A percentile compares a stretch with the other conserved stretches of the same genome.
Conservation (phyloP, 2,113 vertebrate genomes). For the Petrocephalus zakoni region DNA sequence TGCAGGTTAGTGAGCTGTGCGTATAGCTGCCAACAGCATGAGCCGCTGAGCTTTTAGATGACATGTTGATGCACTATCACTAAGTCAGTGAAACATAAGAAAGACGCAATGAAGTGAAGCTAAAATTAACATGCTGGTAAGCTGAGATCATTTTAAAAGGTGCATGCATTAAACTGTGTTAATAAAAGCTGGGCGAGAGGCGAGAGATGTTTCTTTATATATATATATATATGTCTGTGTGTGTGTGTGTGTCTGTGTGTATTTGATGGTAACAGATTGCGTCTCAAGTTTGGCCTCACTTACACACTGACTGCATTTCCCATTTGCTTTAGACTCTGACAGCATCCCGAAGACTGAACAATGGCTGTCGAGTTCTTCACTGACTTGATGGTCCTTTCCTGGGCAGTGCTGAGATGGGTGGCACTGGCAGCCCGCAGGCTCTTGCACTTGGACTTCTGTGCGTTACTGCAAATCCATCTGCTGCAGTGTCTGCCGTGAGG, state of each 20-base stretch:
- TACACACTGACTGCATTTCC: neutral
- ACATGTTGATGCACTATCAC: neutral
- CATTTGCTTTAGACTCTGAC: neutral
- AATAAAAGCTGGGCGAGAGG: neutral
- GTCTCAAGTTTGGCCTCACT: neutral
- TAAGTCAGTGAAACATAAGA: neutral
- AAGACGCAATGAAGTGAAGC: neutral
- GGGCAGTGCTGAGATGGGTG: neutral
- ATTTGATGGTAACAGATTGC: neutral
- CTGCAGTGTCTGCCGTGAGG: neutral
- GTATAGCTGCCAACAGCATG: neutral
- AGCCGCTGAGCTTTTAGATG: neutral
- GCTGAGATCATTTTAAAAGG: neutral
- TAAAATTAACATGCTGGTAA: neutral
- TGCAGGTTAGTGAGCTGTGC: neutral
- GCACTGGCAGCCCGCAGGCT: neutral
- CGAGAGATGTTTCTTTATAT: too few relatives aligned
- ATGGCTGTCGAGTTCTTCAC: neutral
- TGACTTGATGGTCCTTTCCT: neutral
- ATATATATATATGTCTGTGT: too few relatives aligned
- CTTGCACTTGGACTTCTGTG: neutral
- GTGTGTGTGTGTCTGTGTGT: neutral
- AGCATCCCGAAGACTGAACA: neutral
- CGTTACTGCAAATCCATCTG: neutral
- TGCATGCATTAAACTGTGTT: neutral